phyloP scores from a whole-genome alignment of 1,140 invertebrate genomes.

The Drosophila subobscura region DNA sequence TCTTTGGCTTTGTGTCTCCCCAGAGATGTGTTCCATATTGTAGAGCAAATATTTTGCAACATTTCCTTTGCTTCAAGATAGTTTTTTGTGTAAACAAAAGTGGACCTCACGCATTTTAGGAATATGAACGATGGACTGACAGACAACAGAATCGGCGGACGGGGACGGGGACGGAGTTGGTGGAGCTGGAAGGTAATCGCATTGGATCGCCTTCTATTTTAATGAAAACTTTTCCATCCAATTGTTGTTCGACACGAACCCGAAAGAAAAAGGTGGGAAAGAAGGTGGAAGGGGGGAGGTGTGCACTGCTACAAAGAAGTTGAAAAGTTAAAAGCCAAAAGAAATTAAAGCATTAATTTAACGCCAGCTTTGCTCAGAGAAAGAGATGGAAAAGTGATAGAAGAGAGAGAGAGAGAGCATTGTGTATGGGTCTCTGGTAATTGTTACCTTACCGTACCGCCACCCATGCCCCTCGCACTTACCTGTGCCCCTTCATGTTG shows the following conservation, averaged over 20 bases:
- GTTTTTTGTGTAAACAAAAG: slow-evolving; percentile 33
- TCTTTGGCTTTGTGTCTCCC: slow-evolving; percentile 14
- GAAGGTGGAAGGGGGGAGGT: no score
- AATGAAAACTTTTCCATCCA: no score
- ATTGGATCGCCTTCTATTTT: no score
- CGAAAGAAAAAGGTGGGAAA: no score
- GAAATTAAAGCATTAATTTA: slow-evolving; percentile 60
- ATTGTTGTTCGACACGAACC: no score
- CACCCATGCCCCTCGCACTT: background rate
- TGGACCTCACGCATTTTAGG: slow-evolving; percentile 33
- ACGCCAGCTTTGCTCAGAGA: slow-evolving; percentile 45
- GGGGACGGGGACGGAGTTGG: no score
- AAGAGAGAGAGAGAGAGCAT: background rate
- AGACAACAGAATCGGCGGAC: no score
- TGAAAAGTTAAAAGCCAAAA: slow-evolving; percentile 55
- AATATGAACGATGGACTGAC: background rate
- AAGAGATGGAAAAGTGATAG: background rate
- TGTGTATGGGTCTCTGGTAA: slow-evolving; percentile 37
- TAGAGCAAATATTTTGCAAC: slow-evolving; percentile 44
- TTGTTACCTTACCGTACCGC: slow-evolving; percentile 46
- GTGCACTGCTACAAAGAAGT: slow-evolving; percentile 14
- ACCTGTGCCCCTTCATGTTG: slow-evolving; percentile 27
- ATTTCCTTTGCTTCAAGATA: slow-evolving; percentile 31
- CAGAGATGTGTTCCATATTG: slow-evolving; percentile 44
- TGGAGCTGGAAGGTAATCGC: no score